Percentiles rank a stretch among this genome's conserved stretches.
These are phyloP conservation scores for Poeciliopsis paucimaculata DNA, from an alignment of 2,797 vertebrate species.

Conservation along the genomic window DNA sequence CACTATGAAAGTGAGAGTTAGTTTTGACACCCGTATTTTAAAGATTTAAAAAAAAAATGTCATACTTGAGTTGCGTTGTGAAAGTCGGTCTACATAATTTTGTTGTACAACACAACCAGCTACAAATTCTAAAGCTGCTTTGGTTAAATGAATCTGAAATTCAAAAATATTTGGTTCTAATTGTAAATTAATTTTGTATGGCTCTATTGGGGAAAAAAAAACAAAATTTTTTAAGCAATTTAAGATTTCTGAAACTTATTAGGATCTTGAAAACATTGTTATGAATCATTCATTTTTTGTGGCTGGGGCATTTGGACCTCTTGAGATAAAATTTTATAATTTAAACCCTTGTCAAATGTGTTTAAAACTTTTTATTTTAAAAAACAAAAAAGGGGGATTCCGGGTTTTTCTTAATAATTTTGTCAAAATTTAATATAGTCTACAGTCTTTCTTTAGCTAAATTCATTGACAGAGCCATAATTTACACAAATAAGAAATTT, in stretches of 20 bases:
- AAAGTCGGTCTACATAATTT: not conserved
- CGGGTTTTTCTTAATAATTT: too few relatives aligned
- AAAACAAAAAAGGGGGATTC: too few relatives aligned
- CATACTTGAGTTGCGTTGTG: not conserved
- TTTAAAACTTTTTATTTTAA: too few relatives aligned
- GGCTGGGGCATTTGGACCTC: not conserved
- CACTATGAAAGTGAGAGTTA: not conserved
- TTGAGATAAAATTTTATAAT: not conserved
- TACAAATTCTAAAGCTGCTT: not conserved
- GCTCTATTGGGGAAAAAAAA: not conserved
- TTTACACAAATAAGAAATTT: not conserved
- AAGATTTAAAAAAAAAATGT: not conserved
- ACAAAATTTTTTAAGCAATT: not conserved
- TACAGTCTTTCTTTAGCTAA: not conserved
- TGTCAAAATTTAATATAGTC: too few relatives aligned
- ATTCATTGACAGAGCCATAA: not conserved
- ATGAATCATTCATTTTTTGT: not conserved
- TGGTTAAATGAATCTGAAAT: not conserved
- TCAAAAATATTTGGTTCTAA: too few relatives aligned
- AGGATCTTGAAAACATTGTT: not conserved
- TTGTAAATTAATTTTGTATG: not conserved
- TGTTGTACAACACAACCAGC: too few relatives aligned
- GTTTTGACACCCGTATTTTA: not conserved
- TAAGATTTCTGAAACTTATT: not conserved
- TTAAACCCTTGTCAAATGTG: too few relatives aligned